These are phyloP conservation scores for Ptychoptera albimana DNA, from an alignment of 2,888 invertebrate species.

Conservation along the genomic window DNA sequence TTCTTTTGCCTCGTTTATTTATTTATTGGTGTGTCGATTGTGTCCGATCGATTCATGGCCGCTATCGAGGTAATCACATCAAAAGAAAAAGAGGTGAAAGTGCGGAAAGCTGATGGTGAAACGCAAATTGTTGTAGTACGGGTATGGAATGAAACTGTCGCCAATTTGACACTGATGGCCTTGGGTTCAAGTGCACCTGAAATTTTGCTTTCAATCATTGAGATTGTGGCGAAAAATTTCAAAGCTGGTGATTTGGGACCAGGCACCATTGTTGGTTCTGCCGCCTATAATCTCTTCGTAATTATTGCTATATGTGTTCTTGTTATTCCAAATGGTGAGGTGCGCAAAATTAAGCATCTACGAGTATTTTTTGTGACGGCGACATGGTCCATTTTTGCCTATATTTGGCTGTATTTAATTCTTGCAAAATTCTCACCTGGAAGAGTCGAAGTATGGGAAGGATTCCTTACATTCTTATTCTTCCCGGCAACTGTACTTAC, in stretches of 20 bases:
- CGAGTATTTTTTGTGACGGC: constrained; percentile 97
- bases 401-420: constrained; percentile 95
- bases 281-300: constrained; percentile 96
- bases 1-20: constrained; percentile 80
- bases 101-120: constrained; percentile 77
- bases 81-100: constrained; percentile 85
- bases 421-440: constrained; percentile 75
- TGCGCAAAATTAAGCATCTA: constrained; percentile 87
- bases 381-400: constrained; percentile 95
- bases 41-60: constrained; percentile 98
- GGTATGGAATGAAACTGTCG: constrained; percentile 99
- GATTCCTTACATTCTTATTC: constrained; percentile 83
- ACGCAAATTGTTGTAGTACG: constrained; percentile 79
- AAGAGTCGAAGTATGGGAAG: constrained; percentile 95
- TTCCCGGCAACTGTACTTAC: constrained; percentile 93
- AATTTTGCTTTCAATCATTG: constrained; percentile 92
- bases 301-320: constrained; percentile 91
- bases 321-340: constrained; percentile 82
- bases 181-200: constrained; percentile 97
- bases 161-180: constrained; percentile 97
- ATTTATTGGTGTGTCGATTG: constrained; percentile 97
- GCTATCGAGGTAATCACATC: constrained; percentile 99
- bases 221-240: constrained; percentile 90
- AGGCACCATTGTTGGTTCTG: constrained; percentile 96
- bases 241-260: constrained; percentile 95